These are phyloP conservation scores for Atherinosoma microstoma DNA, from an alignment of 2,797 vertebrate species.

Conservation along the genomic window DNA sequence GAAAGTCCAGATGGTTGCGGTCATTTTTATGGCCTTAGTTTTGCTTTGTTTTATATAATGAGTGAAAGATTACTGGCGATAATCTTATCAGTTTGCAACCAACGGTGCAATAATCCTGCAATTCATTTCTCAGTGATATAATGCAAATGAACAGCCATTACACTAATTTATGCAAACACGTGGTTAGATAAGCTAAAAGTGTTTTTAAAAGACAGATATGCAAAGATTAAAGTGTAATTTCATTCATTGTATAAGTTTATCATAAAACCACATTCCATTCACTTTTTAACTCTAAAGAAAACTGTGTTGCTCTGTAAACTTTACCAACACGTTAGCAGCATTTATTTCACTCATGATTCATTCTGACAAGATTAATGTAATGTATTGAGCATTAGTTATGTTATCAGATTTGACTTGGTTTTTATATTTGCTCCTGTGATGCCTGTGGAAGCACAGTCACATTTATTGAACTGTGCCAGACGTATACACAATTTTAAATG, in stretches of 20 bases:
- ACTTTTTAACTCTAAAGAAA: neutral
- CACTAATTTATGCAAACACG: conserved; percentile 13
- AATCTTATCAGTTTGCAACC: conserved; percentile 32
- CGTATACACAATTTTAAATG: conserved; percentile 1
- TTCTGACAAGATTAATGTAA: conserved; percentile 4
- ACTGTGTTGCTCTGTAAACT: neutral
- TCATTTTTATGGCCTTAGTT: conserved; percentile 30
- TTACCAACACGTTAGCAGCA: conserved; percentile 1
- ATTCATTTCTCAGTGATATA: conserved; percentile 21
- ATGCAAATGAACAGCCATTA: conserved; percentile 34
- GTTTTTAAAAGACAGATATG: conserved; percentile 10
- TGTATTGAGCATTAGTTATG: conserved; percentile 8
- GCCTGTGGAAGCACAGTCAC: neutral
- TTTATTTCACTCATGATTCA: conserved; percentile 6
- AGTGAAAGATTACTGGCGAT: conserved; percentile 23
- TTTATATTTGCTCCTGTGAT: conserved; percentile 3
- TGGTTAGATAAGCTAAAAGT: conserved; percentile 12
- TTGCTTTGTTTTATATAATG: conserved; percentile 6
- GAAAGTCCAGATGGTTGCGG: conserved; percentile 24
- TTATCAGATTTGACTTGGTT: conserved; percentile 5
- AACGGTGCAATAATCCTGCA: conserved; percentile 28
- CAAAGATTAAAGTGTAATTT: conserved; percentile 3
- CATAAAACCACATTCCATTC: neutral
- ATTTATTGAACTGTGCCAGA: neutral
- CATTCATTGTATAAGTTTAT: conserved; percentile 5